Base-by-base conservation (phyloP, 2,797 vertebrate genomes). In the Channa striata region DNA sequence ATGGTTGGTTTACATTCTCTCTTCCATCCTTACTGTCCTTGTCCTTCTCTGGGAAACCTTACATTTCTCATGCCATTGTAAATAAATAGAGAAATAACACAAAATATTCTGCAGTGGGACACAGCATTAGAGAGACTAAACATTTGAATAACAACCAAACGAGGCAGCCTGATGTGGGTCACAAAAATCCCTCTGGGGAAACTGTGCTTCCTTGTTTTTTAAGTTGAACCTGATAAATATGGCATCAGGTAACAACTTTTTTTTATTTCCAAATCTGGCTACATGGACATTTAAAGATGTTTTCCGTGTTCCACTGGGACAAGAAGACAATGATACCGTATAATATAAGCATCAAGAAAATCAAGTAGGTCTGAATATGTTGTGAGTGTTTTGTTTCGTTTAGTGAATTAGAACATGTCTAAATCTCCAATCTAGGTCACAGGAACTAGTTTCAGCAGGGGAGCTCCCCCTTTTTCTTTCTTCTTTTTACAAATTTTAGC, bases 361-460 rank as follows among this genome's bases (percentile, higher is more conserved):
- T 5, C 1, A 65, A 71, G 17, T 12, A 34, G 52, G 42, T 52
- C 25, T 65, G 56, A 68, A 37, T 46, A 17, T 23, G 5, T 65
- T 42, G 20, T 16, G 19, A 59, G n/a, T 72, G 21, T 69, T 82
- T 82, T 76, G 69, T 77, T 42, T 39, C 19, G 11, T 72, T 81
- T 72, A 79, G 49, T 57, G 17, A 78, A 72, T 72, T 43, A 70
- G 17, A 78, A 59, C 39, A 71, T 49, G 37, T 65, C 20, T 63
- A 40, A 70, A 65, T 77, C 50, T 70, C 7, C 20, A 63, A 77
- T 87, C 66, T 84, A 72, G 77, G 81, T 84, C 71, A 72, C 13
- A 50, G 23, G 25, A 80, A 65, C 36, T 54, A 21, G 53, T 72
- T 78, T 58, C 40, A 62, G 49, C 36, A 7, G 23, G 47, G 50